Evolutionary conservation across 2,113 vertebrate genomes (phyloP), one percentile per base, ranked within the genome.

Genomic region (Myrmecophaga tridactyla): DNA sequence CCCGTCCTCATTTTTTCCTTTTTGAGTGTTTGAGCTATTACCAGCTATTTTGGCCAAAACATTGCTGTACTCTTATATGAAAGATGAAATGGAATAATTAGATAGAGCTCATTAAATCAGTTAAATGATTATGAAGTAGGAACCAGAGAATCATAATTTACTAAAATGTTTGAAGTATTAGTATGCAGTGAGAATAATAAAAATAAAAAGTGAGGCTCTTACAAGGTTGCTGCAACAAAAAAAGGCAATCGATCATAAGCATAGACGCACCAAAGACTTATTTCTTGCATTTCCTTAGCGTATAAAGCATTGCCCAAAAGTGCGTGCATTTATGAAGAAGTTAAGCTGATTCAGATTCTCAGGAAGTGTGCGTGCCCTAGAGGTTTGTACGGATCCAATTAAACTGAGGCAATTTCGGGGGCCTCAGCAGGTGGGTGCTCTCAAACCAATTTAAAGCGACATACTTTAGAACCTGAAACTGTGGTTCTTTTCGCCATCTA

Each of bases 81-180:
- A 83, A 98, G 95, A 96, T 96, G 51, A 96, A 97, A 95, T 72
- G 78, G 9, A 95, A 31, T 95, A 96, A 96, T 97, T 96, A 96
- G 84, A 34, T 90, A 72, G 90, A 94, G 76, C 89, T 97, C 96
- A 96, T 97, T 97, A 98, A 95, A 80, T 97, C 96, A 90, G 94
- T 58, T 95, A 84, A 97, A 96, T 53, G 86, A 93, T 89, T 94
- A 86, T 96, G 90, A 70, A 96, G 88, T 92, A 89, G 93, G 84
- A 93, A 85, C 62, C 36, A 92, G 96, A 95, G 94, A 89, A 43
- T 76, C 81, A 46, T 90, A 96, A 89, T 96, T 97, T 94, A 76
- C 83, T 95, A 56, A 46, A 94, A 91, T 72, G 82, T 65, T 17
- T 82, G 82, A 94, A 96, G 82, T 77, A 86, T 92, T 36, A 90